These are phyloP conservation scores for Drosophila neocordata DNA, from an alignment of 1,140 invertebrate species.

Conservation along the genomic window DNA sequence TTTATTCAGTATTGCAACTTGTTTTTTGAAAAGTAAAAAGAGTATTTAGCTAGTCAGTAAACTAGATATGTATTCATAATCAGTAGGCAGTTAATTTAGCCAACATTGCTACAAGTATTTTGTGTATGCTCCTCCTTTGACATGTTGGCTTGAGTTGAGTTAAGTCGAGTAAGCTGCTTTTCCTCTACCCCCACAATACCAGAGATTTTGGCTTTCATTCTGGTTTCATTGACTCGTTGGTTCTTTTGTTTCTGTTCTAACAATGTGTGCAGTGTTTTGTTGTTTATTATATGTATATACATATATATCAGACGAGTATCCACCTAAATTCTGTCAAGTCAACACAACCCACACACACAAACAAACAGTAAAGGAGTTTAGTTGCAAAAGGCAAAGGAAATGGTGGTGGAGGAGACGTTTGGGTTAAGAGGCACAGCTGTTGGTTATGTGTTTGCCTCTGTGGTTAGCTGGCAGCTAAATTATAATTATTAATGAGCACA, in stretches of 20 bases:
- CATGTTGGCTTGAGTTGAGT: slow-evolving; percentile 6
- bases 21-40: not conserved
- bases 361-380: slow-evolving; percentile 9
- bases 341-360: not conserved
- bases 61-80: not conserved
- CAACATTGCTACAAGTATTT: slow-evolving; percentile 7
- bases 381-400: slow-evolving; percentile 22
- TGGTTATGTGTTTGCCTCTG: slow-evolving; percentile 9
- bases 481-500: slow-evolving; percentile 73
- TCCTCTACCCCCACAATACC: not conserved
- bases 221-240: slow-evolving; percentile 66
- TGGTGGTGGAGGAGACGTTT: not conserved
- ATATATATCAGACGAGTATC: slow-evolving; percentile 65
- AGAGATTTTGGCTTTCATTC: slow-evolving; percentile 61
- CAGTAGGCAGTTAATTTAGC: slow-evolving; percentile 1
- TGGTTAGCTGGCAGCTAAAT: slow-evolving; percentile 39
- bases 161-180: slow-evolving; percentile 46
- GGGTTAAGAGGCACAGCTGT: slow-evolving; percentile 32
- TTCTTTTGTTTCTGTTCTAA: slow-evolving; percentile 58
- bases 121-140: slow-evolving; percentile 2
- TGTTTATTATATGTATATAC: slow-evolving; percentile 18
- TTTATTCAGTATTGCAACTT: not conserved
- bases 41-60: not conserved
- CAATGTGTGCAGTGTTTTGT: slow-evolving; percentile 13
- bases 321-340: slow-evolving; percentile 29